Percentiles rank a stretch among this genome's conserved stretches.
phyloP scores from a whole-genome alignment of 2,113 vertebrate species.

The Nanorana parkeri region DNA sequence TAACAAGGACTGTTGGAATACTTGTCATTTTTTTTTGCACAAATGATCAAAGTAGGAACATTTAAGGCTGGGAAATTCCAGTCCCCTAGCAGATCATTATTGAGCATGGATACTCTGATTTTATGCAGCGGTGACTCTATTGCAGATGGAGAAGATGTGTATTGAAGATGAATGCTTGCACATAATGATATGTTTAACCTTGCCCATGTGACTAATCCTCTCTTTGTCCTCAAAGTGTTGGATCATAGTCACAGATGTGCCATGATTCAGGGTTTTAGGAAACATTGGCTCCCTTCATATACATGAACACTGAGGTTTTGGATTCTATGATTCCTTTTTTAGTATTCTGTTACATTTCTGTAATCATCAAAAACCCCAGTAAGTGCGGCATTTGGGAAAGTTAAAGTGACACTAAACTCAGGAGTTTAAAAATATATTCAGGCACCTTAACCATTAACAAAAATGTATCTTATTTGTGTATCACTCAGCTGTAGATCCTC shows the following conservation, averaged over 20 bases:
- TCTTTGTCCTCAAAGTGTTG: constrained; percentile 24
- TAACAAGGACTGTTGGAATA: no score
- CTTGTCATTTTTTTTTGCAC: background rate
- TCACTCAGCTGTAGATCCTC: no score
- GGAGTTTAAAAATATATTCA: no score
- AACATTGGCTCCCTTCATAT: constrained; percentile 41
- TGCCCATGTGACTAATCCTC: constrained; percentile 30
- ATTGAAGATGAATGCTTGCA: constrained; percentile 11
- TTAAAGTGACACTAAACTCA: no score
- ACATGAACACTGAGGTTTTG: no score
- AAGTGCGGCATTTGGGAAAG: no score
- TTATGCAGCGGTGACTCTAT: constrained; percentile 3
- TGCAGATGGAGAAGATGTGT: constrained; percentile 6
- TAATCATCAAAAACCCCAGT: no score
- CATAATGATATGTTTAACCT: constrained; percentile 27
- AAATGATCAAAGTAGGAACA: background rate
- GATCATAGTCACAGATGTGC: constrained; percentile 14
- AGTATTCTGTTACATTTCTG: no score
- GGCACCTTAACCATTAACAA: no score
- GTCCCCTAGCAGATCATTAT: background rate
- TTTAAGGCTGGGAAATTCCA: background rate
- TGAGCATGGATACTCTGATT: constrained; percentile 2
- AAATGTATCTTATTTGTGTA: no score
- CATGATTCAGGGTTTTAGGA: constrained; percentile 17
- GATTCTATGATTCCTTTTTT: no score